Base-by-base conservation (phyloP, 1,140 invertebrate genomes). In the Pinna nobilis region DNA sequence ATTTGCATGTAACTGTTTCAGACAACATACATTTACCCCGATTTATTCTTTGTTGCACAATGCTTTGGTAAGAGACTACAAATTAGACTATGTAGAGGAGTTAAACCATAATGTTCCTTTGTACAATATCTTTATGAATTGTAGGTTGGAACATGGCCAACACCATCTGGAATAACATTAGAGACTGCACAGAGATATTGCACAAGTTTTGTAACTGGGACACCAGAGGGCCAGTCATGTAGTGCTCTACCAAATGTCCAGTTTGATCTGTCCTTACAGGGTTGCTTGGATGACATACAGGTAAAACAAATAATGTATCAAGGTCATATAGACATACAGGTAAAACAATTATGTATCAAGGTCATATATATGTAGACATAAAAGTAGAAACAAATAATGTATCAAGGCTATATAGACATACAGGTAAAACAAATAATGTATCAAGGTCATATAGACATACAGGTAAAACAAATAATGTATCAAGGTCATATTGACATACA, bases 231-330 rank as follows among this genome's bases (percentile, higher is more conserved):
- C 5, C 41, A 35, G 13, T 66, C 64, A 2, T 84, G 82, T 64
- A 32, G 51, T 13, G 44, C 30, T 15, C 39, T 82, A n/a, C n/a
- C 49, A 5, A 64, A 47, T 6, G 44, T 82, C 20, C 35, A 80
- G 61, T 35, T 80, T 37, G 65, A 76, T 23, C 20, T 35, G 13
- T 47, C 70, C 3, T 37, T 84, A 2, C 37, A 72, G 25, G 76
- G 76, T 18, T 84, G 81, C 72, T 50, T 84, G 23, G 81, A 84
- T 28, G 82, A 84, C 57, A 84, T 84, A 33, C 57, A 68, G 81
- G 82, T 84, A 78, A 74, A 30, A 37, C 3, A 18, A 0, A 25
- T n/a, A n/a, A n/a, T 44, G 37, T 35, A 20, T 28, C 37, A 18
- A 53, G 51, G 32, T 57, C 18, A 20, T 59, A 33, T 69, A 13